phyloP scores from a whole-genome alignment of 2,888 invertebrate species.

The Mesorhabditis sp. region DNA sequence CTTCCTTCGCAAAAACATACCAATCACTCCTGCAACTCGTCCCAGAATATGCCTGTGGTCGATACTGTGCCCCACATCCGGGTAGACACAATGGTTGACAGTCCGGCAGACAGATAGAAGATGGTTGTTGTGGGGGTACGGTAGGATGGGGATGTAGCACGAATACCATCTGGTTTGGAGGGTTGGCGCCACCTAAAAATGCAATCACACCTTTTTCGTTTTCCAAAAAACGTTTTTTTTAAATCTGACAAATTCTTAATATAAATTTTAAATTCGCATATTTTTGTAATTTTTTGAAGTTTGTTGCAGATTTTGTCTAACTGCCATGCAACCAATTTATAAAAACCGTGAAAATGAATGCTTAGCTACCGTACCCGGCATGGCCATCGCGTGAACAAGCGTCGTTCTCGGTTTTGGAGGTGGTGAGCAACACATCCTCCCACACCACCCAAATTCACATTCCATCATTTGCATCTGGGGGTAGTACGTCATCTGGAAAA shows the following conservation, averaged over 20 bases:
- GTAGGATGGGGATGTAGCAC: neutral
- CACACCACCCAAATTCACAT: neutral
- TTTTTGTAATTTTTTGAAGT: no score
- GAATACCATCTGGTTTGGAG: neutral
- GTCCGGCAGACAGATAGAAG: neutral
- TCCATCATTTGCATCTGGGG: neutral
- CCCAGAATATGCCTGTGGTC: no score
- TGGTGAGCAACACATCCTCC: neutral
- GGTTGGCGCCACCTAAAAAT: neutral
- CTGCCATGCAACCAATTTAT: no score
- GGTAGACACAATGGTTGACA: slow-evolving; percentile 3
- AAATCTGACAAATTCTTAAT: no score
- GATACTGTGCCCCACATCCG: neutral
- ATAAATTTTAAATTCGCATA: no score
- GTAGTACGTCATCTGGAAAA: neutral
- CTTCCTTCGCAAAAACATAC: no score
- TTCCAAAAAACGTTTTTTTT: no score
- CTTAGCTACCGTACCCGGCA: neutral
- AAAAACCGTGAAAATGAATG: no score
- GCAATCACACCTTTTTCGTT: no score
- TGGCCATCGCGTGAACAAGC: slow-evolving; percentile 1
- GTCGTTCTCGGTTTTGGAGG: neutral
- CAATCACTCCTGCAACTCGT: no score
- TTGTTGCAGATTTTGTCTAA: no score
- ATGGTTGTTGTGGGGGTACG: neutral